A percentile compares a stretch with the other conserved stretches of the same genome.
phyloP scores from a whole-genome alignment of 2,797 vertebrate genomes.

The Gephyroberyx darwinii region DNA sequence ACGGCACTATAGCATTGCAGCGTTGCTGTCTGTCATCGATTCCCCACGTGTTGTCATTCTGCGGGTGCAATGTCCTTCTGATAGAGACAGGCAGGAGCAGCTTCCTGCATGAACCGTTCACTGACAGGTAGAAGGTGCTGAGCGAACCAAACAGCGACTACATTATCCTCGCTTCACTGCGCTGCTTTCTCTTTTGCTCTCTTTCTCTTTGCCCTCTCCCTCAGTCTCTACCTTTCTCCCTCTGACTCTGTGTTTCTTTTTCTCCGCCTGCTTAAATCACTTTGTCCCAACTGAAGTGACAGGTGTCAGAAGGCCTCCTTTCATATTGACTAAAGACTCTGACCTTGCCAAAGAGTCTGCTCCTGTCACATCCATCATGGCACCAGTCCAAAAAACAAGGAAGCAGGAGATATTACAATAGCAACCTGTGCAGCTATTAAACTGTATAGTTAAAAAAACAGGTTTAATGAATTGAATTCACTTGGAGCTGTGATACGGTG shows the following conservation, averaged over 20 bases:
- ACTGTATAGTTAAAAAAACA: no score
- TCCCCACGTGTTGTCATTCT: conserved; percentile 28
- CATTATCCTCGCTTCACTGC: conserved; percentile 71
- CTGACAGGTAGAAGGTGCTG: conserved; percentile 74
- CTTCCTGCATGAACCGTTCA: conserved; percentile 51
- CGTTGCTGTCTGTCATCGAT: conserved; percentile 53
- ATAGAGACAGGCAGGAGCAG: conserved; percentile 61
- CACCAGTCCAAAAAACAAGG: not conserved
- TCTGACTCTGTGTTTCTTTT: conserved; percentile 19
- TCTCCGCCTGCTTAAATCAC: conserved; percentile 32
- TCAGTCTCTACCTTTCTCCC: conserved; percentile 3
- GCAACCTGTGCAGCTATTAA: not conserved
- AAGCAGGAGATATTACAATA: conserved; percentile 5
- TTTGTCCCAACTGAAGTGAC: conserved; percentile 57
- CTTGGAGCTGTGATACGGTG: conserved; percentile 7
- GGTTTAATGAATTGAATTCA: not conserved
- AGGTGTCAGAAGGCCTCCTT: conserved; percentile 59
- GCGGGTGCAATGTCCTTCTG: conserved; percentile 60
- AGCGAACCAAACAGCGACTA: conserved; percentile 64
- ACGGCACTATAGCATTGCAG: conserved; percentile 36
- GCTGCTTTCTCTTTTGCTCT: conserved; percentile 38
- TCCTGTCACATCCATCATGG: conserved; percentile 46
- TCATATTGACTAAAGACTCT: conserved; percentile 59
- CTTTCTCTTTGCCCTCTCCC: conserved; percentile 44
- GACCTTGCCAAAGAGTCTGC: conserved; percentile 59